Evolutionary conservation across 2,113 vertebrate genomes (phyloP).

Genomic region (Onychorhynchus coronatus): DNA sequence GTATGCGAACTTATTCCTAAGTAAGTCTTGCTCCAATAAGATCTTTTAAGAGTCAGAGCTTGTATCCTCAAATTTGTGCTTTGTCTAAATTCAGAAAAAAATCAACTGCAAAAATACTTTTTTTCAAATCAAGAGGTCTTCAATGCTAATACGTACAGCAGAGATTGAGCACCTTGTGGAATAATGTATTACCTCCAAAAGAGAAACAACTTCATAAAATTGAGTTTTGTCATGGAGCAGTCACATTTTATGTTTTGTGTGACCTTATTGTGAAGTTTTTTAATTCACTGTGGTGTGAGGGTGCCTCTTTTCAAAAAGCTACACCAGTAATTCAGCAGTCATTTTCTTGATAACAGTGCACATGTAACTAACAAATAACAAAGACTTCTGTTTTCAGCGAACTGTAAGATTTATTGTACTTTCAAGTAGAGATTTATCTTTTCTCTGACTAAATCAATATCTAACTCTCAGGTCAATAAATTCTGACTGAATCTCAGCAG

Average conservation of each 20-base stretch:
- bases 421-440: slow-evolving; percentile 25
- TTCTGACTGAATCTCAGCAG: slow-evolving; percentile 1
- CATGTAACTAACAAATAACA: not conserved
- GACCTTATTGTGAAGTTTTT: not conserved
- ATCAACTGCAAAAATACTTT: not conserved
- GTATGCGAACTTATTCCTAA: not conserved
- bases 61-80: not conserved
- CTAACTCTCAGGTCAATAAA: slow-evolving; percentile 28
- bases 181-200: not conserved
- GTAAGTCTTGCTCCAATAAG: not conserved
- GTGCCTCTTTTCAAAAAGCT: not conserved
- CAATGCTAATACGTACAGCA: not conserved
- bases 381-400: not conserved
- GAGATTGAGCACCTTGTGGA: not conserved
- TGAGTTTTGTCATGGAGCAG: not conserved
- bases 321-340: not conserved
- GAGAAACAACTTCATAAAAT: not conserved
- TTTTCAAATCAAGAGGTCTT: not conserved
- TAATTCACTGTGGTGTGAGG: not conserved
- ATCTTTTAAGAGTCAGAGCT: not conserved
- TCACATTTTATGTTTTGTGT: not conserved
- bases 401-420: slow-evolving; percentile 15
- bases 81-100: not conserved
- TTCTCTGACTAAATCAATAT: not conserved
- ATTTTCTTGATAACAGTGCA: slow-evolving; percentile 5